Evolutionary conservation across 35 echinoderm and acorn worm species (phyloP), one percentile per base, ranked within the genome.

Genomic region (Apostichopus parvimensis): DNA sequence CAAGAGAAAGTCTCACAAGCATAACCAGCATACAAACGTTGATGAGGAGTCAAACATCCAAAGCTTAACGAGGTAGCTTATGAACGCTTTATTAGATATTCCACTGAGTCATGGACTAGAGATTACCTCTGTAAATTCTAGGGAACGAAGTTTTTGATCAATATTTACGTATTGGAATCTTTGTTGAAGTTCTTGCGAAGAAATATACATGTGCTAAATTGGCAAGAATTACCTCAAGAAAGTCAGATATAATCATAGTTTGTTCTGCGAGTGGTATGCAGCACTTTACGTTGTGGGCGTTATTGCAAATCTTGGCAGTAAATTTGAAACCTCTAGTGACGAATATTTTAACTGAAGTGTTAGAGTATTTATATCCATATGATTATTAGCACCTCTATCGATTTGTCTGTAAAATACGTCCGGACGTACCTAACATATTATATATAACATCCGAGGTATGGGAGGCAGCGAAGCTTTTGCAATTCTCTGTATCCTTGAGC

Each of bases 401-500:
- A n/a, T 84, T 84, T 84, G 81, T 59, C 1, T 84, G 81, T 84
- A 54, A 54, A 18, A 84, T 84, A 55, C 7, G 58, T 20, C 15
- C 54, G 9, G 81, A 58, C 14, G 5, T 59, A 59, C 14, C 81
- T 21, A 84, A 25, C 17, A 54, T 1, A 60, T 84, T 58, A 60
- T 84, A 56, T 15, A 54, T 6, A 62, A 60, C 53, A 20, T 84
- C 21, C 53, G 55, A 11, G 54, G 57, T 58, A 59, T 53, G n/a
- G 22, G 58, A n/a, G 34, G 57, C 0, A 22, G 52, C 4, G 54
- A 84, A 11, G 57, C 15, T 5, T 59, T 84, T 58, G 20, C 17
- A 18, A 84, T 84, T 58, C n/a, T 84, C 6, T 84, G 81, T 59
- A 61, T 84, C 56, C 55, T 55, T 4, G 81, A 84, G 58, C 81